phyloP scores from a whole-genome alignment of 2,797 vertebrate genomes.

The Enteromius paludinosus region DNA sequence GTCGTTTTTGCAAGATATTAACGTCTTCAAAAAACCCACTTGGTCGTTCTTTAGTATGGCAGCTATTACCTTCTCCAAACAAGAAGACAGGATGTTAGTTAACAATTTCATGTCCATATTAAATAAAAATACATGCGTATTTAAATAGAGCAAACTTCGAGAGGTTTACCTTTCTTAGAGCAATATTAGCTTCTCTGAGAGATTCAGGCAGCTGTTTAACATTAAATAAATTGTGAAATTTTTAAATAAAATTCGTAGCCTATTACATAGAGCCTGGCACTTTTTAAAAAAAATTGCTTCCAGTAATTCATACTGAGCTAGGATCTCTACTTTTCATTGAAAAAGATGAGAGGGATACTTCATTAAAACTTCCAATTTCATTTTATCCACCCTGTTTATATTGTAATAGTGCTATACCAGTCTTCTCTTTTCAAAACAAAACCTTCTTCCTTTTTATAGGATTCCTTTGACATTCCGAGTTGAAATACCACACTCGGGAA shows the following conservation, averaged over 20 bases:
- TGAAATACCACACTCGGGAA: not conserved
- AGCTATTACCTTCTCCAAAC: slow-evolving; percentile 12
- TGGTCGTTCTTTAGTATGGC: slow-evolving; percentile 26
- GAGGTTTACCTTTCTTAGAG: slow-evolving; percentile 27
- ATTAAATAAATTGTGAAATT: slow-evolving; percentile 22
- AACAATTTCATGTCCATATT: slow-evolving; percentile 25
- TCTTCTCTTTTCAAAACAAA: not conserved
- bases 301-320: slow-evolving; percentile 4
- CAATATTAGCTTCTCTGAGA: slow-evolving; percentile 34
- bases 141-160: slow-evolving; percentile 6
- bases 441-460: not conserved
- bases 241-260: slow-evolving; percentile 26
- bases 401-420: not conserved
- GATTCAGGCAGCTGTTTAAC: not conserved
- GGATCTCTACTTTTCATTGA: not conserved
- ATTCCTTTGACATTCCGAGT: not conserved
- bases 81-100: slow-evolving; percentile 32
- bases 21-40: slow-evolving; percentile 37
- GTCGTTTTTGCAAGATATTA: slow-evolving; percentile 28
- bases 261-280: slow-evolving; percentile 21
- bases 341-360: not conserved
- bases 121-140: slow-evolving; percentile 24
- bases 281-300: slow-evolving; percentile 20
- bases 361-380: not conserved
- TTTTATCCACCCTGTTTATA: not conserved